These are phyloP conservation scores for Pterocles orientalis DNA, from an alignment of 2,113 vertebrate species.

Conservation along the genomic window DNA sequence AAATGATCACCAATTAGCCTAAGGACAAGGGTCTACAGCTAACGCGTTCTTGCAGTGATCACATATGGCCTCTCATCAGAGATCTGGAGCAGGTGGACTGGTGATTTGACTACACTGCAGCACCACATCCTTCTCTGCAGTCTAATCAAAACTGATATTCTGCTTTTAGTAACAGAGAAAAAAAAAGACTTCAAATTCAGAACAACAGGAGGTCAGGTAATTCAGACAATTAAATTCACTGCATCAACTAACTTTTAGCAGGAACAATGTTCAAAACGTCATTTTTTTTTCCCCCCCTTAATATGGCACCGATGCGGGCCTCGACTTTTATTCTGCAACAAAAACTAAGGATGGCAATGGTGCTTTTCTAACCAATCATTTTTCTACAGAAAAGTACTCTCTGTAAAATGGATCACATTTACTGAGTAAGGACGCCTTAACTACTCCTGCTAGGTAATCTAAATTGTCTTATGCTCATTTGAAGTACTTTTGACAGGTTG, in stretches of 20 bases:
- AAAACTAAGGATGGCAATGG: not conserved
- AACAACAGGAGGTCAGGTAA: not conserved
- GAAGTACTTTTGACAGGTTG: not conserved
- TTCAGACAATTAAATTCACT: not conserved
- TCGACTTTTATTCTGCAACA: not conserved
- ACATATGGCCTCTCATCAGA: constrained; percentile 38
- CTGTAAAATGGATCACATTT: not conserved
- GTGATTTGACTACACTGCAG: not conserved
- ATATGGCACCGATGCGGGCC: not conserved
- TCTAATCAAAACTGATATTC: not conserved
- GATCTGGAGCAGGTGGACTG: not conserved
- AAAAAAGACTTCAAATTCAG: not conserved
- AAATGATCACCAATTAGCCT: constrained; percentile 21
- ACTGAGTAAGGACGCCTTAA: not conserved
- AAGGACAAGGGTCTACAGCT: not conserved
- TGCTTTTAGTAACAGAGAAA: not conserved
- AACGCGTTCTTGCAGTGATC: not conserved
- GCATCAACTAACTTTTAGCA: not conserved
- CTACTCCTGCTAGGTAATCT: not conserved
- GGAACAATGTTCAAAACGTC: not conserved
- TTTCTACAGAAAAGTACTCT: not conserved
- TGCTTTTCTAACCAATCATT: not conserved
- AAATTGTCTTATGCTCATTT: not conserved
- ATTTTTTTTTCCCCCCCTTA: not conserved
- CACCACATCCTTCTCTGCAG: not conserved